Percentiles rank a stretch among this genome's conserved stretches.
Conservation (phyloP, 2,888 invertebrate genomes). For the Antheraea assamensis region DNA sequence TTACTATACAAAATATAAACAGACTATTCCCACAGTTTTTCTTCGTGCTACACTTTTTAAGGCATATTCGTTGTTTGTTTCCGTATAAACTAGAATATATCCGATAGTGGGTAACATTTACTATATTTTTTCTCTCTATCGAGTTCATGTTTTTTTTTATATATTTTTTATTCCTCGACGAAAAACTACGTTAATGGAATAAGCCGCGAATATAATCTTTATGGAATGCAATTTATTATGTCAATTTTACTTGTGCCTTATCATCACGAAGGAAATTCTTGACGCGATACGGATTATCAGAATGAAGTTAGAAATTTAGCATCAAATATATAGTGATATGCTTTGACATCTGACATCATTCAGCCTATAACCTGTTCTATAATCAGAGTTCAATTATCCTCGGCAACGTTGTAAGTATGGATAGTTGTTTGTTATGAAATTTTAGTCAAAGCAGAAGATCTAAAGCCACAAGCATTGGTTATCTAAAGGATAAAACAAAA, state of each 20-base stretch:
- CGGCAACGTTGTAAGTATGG: neutral
- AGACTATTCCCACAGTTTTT: neutral
- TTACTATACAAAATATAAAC: neutral
- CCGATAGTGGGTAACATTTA: neutral
- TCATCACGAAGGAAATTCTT: too few relatives aligned
- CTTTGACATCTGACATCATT: neutral
- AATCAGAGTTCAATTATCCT: neutral
- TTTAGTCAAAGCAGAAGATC: neutral
- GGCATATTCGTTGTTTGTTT: neutral
- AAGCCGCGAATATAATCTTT: neutral
- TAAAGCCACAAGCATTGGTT: neutral
- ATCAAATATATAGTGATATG: too few relatives aligned
- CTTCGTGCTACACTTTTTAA: neutral
- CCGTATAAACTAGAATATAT: neutral
- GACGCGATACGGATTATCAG: too few relatives aligned
- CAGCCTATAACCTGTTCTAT: too few relatives aligned
- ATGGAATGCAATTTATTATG: neutral
- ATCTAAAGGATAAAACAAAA: neutral
- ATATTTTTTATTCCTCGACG: neutral
- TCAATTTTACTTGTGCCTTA: too few relatives aligned
- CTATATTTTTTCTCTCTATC: conserved; percentile 1
- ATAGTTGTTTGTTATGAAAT: neutral
- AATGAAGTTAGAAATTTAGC: too few relatives aligned
- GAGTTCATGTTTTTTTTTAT: neutral
- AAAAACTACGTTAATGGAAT: neutral